Conservation (phyloP, 2,113 vertebrate species). For the Podilymbus podiceps region DNA sequence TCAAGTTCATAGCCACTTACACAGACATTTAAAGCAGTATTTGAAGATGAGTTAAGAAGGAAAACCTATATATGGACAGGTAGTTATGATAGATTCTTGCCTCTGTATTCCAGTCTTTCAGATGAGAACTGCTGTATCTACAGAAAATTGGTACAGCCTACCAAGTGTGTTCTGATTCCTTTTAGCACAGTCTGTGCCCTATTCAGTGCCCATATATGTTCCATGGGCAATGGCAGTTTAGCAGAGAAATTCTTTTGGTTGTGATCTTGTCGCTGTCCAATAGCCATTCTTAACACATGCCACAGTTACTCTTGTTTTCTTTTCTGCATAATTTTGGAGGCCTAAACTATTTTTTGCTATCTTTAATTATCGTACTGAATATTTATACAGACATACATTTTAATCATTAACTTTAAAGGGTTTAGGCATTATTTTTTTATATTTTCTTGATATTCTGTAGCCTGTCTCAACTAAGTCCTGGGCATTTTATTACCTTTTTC, state of each 20-base stretch:
- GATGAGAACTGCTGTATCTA: not conserved
- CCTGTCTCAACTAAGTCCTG: not conserved
- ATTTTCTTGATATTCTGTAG: not conserved
- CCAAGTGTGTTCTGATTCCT: not conserved
- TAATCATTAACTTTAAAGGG: not conserved
- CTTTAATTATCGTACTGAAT: not conserved
- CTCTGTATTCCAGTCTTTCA: not conserved
- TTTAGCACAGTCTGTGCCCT: not conserved
- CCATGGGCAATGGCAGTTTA: not conserved
- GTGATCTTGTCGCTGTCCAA: not conserved
- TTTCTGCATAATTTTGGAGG: not conserved
- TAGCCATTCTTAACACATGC: not conserved
- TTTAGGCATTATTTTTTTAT: not conserved
- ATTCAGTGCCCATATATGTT: not conserved
- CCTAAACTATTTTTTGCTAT: not conserved
- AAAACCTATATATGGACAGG: not conserved
- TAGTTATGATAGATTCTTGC: not conserved
- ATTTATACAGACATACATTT: not conserved
- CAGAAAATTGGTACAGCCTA: not conserved
- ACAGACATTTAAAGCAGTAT: not conserved
- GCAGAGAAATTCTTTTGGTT: not conserved
- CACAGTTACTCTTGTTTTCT: not conserved
- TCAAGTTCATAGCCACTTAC: not conserved
- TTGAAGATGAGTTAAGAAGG: not conserved
- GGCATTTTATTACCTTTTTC: not conserved